These are phyloP conservation scores for Drosophila yooni DNA, from an alignment of 2,888 invertebrate species.

Conservation along the genomic window DNA sequence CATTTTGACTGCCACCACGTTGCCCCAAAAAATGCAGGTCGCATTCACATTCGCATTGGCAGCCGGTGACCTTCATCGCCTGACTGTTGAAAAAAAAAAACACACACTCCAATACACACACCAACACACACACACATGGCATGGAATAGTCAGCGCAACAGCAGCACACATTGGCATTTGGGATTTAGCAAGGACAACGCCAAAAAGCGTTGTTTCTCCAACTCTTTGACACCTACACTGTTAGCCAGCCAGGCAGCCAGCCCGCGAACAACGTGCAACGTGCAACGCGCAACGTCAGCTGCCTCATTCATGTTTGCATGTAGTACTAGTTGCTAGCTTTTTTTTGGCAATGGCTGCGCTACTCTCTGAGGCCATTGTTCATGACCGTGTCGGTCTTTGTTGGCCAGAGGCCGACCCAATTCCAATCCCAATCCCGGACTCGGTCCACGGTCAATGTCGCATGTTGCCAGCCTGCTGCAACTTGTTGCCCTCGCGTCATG, in stretches of 20 bases:
- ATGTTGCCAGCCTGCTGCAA: slow-evolving; percentile 29
- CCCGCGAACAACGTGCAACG: slow-evolving; percentile 30
- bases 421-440: neutral
- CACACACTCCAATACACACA: neutral
- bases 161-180: slow-evolving; percentile 22
- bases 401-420: slow-evolving; percentile 25
- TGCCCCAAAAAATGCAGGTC: slow-evolving; percentile 61
- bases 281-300: slow-evolving; percentile 32
- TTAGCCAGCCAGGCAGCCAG: slow-evolving; percentile 17
- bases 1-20: slow-evolving; percentile 9
- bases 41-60: slow-evolving; percentile 52
- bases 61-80: slow-evolving; percentile 57
- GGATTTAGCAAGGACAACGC: slow-evolving; percentile 61
- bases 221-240: slow-evolving; percentile 41
- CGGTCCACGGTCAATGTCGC: slow-evolving; percentile 30
- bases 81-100: neutral
- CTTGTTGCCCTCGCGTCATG: slow-evolving; percentile 54
- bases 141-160: slow-evolving; percentile 25
- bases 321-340: slow-evolving; percentile 47
- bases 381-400: slow-evolving; percentile 51
- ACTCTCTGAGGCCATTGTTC: slow-evolving; percentile 41
- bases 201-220: slow-evolving; percentile 20
- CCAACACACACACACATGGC: neutral
- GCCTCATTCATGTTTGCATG: slow-evolving; percentile 68
- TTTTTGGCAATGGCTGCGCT: slow-evolving; percentile 50